Evolutionary conservation across 2,797 vertebrate genomes (phyloP), one percentile per base, ranked within the genome.

Genomic region (Sebastes kiyomatsui): DNA sequence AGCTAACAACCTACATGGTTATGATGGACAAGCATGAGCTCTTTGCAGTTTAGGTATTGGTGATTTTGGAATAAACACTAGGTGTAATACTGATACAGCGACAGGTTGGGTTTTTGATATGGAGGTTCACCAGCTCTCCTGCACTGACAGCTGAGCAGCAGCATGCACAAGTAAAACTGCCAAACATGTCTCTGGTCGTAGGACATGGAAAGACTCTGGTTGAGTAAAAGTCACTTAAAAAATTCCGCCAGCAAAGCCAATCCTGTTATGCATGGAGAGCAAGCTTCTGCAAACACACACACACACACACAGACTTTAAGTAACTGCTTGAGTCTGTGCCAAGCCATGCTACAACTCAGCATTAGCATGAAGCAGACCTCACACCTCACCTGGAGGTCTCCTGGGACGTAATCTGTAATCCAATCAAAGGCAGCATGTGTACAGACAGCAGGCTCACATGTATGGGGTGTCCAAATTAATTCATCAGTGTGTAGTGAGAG

Each of bases 391-490:
- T 22, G n/a, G n/a, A 1, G 0, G 49, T 54, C 49, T 54, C 52
- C 20, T 54, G n/a, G 52, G 20, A 22, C 52, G 28, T 30, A 30
- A 10, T 22, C 49, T 54, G 49, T 22, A 22, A 22, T 54, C 52
- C 52, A 30, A 6, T 30, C 27, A 60, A 60, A 60, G 60, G 64
- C 60, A 74, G 58, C 66, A 72, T 72, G 75, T 30, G 65, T 65
- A 77, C 49, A 71, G 73, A 70, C 76, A 35, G 20, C 65, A 55
- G 67, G 30, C 59, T 71, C 25, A 23, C 42, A 30, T 52, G 52
- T 75, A 56, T 6, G 20, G 20, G 7, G 12, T 52, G 79, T 84
- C 62, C 62, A 72, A 42, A 27, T 7, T 81, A 9, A 72, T 81
- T 74, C 55, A 74, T 46, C 32, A 30, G 38, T 7, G 55, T 58